Base-by-base conservation (phyloP, 2,888 invertebrate genomes). In the Micoletzkya japonica region DNA sequence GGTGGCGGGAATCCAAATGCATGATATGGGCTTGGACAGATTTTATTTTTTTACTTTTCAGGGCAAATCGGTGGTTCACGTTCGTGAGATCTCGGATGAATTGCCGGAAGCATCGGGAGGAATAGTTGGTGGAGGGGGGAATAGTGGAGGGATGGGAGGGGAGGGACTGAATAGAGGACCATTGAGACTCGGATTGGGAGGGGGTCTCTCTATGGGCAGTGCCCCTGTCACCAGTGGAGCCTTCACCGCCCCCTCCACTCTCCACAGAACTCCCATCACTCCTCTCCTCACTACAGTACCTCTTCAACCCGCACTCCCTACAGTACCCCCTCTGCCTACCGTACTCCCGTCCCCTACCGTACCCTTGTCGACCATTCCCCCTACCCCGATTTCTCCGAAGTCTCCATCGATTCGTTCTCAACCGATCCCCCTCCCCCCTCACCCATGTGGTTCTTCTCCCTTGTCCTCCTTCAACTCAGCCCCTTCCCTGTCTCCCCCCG, bases 11-110 rank as follows among this genome's bases (percentile, higher is more conserved):
- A n/a, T n/a, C n/a, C n/a, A n/a, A n/a, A n/a, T n/a, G n/a, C n/a
- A n/a, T n/a, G n/a, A n/a, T n/a, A n/a, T n/a, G n/a, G n/a, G n/a
- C n/a, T n/a, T n/a, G n/a, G n/a, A n/a, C n/a, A n/a, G n/a, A n/a
- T n/a, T n/a, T n/a, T n/a, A n/a, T n/a, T n/a, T n/a, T n/a, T n/a
- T n/a, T n/a, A n/a, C 14, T n/a, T 44, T 52, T 34, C 64, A 64
- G 64, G 64, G 64, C 34, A 64, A 64, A 28, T 54, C 52, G 7
- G 64, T 64, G 14, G 64, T 64, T 30, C 64, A 64, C 37, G 64
- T 64, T 30, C 52, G 64, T 20, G 28, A 64, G 17, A 37, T 64
- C n/a, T 50, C 52, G 2, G 64, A 64, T 24, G 54, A 54, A 39
- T 54, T 54, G 20, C 61, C 61, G 24, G 61, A 61, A n/a, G n/a